A percentile compares a stretch with the other conserved stretches of the same genome.
These are phyloP conservation scores for Morpho helenor DNA, from an alignment of 2,888 invertebrate species.

Conservation along the genomic window DNA sequence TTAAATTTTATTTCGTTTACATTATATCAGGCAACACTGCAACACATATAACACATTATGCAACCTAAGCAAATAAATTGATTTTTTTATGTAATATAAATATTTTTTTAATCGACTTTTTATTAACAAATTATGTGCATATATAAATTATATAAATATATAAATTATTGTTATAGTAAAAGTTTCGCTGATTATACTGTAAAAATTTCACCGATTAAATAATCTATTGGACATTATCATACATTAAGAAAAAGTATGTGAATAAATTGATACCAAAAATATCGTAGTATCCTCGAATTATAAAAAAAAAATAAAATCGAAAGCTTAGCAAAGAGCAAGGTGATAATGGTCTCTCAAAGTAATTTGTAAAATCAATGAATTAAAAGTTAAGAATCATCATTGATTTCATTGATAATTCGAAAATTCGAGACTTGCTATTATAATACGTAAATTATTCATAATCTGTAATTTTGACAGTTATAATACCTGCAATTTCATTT, in stretches of 20 bases:
- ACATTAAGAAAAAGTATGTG: not conserved
- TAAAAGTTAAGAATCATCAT: conserved; percentile 2
- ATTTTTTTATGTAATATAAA: too few relatives aligned
- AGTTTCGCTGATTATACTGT: conserved; percentile 10
- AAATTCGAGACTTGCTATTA: conserved; percentile 12
- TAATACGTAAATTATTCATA: conserved; percentile 13
- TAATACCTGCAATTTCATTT: conserved; percentile 19
- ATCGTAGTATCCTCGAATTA: too few relatives aligned
- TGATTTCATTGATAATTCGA: conserved; percentile 10
- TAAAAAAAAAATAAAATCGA: not conserved
- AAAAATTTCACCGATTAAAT: not conserved
- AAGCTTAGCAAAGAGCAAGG: not conserved
- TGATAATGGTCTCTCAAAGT: not conserved
- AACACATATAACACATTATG: too few relatives aligned
- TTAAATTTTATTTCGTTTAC: too few relatives aligned
- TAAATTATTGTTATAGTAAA: not conserved
- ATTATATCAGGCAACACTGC: too few relatives aligned
- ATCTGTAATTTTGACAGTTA: conserved; percentile 12
- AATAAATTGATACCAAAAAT: too few relatives aligned
- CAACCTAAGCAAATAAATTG: too few relatives aligned
- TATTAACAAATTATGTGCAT: conserved; percentile 7
- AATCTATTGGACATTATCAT: too few relatives aligned
- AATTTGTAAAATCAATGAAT: conserved; percentile 4
- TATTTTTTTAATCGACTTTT: too few relatives aligned
- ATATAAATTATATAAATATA: conserved; percentile 15